A percentile compares a stretch with the other conserved stretches of the same genome.
phyloP scores from a whole-genome alignment of 1,140 invertebrate genomes.

The Tetragnatha versicolor region DNA sequence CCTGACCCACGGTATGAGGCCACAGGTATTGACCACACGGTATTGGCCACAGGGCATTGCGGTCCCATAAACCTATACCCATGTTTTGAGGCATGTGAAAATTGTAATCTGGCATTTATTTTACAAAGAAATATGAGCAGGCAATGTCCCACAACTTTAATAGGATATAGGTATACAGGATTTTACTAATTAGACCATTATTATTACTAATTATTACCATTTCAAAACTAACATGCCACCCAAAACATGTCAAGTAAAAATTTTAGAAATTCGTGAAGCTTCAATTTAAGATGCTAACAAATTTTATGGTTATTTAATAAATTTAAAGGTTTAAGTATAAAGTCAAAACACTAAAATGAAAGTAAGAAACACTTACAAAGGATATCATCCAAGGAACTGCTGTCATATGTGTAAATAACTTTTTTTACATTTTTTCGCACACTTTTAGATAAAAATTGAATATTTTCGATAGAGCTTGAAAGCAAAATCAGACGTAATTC shows the following conservation, averaged over 20 bases:
- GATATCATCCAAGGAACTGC: slow-evolving; percentile 45
- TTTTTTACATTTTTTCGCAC: slow-evolving; percentile 23
- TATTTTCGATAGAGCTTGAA: slow-evolving; percentile 17
- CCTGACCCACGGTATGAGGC: too few relatives aligned
- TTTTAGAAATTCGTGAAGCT: neutral
- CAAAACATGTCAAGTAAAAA: neutral
- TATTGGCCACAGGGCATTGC: too few relatives aligned
- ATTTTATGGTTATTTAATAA: neutral
- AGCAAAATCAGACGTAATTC: slow-evolving; percentile 23
- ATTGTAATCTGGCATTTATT: too few relatives aligned
- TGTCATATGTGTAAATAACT: slow-evolving; percentile 49
- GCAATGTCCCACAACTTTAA: too few relatives aligned
- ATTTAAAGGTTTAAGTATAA: neutral
- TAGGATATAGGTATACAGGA: too few relatives aligned
- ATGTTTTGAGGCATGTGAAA: too few relatives aligned
- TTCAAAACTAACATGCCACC: neutral
- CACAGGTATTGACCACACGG: too few relatives aligned
- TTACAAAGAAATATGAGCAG: too few relatives aligned
- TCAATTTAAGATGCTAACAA: neutral
- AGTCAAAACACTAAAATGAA: neutral
- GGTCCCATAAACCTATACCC: too few relatives aligned
- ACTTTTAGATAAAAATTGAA: slow-evolving; percentile 35
- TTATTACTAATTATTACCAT: neutral
- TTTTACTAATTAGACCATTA: neutral
- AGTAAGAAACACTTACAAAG: slow-evolving; percentile 10